A percentile compares a stretch with the other conserved stretches of the same genome.
Evolutionary conservation across 2,888 invertebrate species (phyloP).

Genomic region (Eristalis pertinax): DNA sequence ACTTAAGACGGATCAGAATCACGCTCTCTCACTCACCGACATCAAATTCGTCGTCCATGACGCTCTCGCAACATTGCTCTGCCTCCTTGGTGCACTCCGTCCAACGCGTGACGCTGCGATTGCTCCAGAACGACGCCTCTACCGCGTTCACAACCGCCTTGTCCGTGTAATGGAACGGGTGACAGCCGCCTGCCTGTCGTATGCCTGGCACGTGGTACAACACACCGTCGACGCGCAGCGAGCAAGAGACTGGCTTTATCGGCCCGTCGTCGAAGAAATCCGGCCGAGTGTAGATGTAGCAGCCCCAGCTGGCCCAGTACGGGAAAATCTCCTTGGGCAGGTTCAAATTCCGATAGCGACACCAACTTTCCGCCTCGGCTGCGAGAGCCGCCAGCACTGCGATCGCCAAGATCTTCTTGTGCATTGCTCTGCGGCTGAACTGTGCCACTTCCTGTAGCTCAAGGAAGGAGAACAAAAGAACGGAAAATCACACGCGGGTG

Average conservation of each 20-base stretch:
- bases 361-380: slow-evolving; percentile 17
- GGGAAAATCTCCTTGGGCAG: slow-evolving; percentile 63
- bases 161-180: slow-evolving; percentile 64
- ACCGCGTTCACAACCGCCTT: slow-evolving; percentile 38
- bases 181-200: slow-evolving; percentile 35
- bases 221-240: background rate
- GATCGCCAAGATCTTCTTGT: background rate
- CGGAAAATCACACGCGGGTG: background rate
- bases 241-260: slow-evolving; percentile 34
- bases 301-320: slow-evolving; percentile 73
- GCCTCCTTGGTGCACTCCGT: slow-evolving; percentile 72
- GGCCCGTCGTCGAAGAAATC: slow-evolving; percentile 68
- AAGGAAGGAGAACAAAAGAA: background rate
- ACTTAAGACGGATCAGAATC: no score
- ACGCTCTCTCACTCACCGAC: slow-evolving; percentile 20
- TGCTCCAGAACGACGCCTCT: slow-evolving; percentile 62
- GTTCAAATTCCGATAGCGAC: slow-evolving; percentile 66
- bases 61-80: slow-evolving; percentile 65
- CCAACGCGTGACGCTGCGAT: slow-evolving; percentile 66
- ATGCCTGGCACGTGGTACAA: slow-evolving; percentile 64
- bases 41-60: slow-evolving; percentile 51
- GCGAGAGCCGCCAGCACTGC: background rate
- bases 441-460: slow-evolving; percentile 10
- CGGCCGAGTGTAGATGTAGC: slow-evolving; percentile 72
- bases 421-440: slow-evolving; percentile 2